These are phyloP conservation scores for Leucophenga montana DNA, from an alignment of 2,888 invertebrate species.

Conservation along the genomic window DNA sequence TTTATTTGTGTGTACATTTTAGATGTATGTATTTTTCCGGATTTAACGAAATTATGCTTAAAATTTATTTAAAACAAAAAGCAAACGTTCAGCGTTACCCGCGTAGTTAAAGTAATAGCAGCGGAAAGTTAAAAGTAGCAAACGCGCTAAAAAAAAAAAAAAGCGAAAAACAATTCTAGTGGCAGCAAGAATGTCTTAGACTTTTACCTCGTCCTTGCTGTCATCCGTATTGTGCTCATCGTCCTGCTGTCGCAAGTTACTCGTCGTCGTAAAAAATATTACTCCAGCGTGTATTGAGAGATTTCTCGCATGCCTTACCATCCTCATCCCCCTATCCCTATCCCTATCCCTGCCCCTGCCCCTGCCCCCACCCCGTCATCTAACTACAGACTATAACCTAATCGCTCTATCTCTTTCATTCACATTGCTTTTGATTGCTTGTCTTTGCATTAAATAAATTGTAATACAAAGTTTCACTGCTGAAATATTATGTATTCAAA, in stretches of 20 bases:
- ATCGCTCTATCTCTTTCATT: not conserved
- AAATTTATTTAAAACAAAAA: no score
- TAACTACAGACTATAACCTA: not conserved
- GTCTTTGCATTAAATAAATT: constrained; percentile 62
- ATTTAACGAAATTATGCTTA: no score
- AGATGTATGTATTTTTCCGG: no score
- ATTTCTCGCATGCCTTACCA: not conserved
- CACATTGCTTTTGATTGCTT: constrained; percentile 13
- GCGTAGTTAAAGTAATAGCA: not conserved
- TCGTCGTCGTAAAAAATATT: constrained; percentile 1
- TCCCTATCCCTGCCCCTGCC: no score
- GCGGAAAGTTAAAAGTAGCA: not conserved
- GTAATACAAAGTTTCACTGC: constrained; percentile 62
- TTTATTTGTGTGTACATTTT: no score
- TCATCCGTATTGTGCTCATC: constrained; percentile 5
- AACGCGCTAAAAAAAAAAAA: no score
- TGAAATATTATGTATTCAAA: constrained; percentile 65
- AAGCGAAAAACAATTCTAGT: not conserved
- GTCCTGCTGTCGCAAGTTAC: constrained; percentile 19
- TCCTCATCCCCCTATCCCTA: no score
- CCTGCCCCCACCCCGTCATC: constrained; percentile 27
- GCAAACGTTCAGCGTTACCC: no score
- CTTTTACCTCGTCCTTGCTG: not conserved
- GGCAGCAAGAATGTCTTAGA: no score
- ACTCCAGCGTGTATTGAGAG: constrained; percentile 4